These are phyloP conservation scores for Sphyrna mokarran DNA, from an alignment of 2,113 vertebrate species.

Conservation along the genomic window DNA sequence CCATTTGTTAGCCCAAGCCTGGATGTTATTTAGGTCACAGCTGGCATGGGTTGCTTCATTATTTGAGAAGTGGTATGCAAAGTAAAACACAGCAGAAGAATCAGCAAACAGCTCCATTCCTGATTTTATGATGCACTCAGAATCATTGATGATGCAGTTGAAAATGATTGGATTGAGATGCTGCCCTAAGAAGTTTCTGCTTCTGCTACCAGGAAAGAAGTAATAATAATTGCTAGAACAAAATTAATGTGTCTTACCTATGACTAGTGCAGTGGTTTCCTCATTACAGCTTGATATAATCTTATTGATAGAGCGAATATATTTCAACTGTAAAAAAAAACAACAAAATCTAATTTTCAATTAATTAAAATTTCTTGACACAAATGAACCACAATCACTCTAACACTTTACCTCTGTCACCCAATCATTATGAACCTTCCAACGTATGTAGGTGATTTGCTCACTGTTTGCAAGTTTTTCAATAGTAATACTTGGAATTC, in stretches of 20 bases:
- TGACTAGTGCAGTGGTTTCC: slow-evolving; percentile 41
- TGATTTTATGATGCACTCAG: not conserved
- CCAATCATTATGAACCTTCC: slow-evolving; percentile 49
- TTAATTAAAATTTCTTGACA: not conserved
- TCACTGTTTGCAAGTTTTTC: slow-evolving; percentile 37
- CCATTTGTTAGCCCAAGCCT: not conserved
- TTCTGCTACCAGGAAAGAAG: not conserved
- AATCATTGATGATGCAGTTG: not conserved
- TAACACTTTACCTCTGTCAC: slow-evolving; percentile 44
- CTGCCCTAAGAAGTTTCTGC: not conserved
- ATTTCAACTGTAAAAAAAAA: slow-evolving; percentile 43
- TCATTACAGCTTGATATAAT: slow-evolving; percentile 48
- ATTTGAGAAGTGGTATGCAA: not conserved
- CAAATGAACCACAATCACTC: not conserved
- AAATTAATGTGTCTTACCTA: slow-evolving; percentile 27
- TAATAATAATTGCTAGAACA: not conserved
- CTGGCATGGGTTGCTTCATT: not conserved
- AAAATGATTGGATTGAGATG: not conserved
- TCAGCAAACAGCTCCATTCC: not conserved
- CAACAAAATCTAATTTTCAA: not conserved
- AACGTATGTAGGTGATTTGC: slow-evolving; percentile 39
- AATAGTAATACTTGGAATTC: slow-evolving; percentile 41
- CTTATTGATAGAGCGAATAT: slow-evolving; percentile 43
- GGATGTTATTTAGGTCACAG: not conserved
- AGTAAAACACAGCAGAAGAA: not conserved